Evolutionary conservation across 2,113 vertebrate species (phyloP), one percentile per base, ranked within the genome.

Genomic region (Pica pica): DNA sequence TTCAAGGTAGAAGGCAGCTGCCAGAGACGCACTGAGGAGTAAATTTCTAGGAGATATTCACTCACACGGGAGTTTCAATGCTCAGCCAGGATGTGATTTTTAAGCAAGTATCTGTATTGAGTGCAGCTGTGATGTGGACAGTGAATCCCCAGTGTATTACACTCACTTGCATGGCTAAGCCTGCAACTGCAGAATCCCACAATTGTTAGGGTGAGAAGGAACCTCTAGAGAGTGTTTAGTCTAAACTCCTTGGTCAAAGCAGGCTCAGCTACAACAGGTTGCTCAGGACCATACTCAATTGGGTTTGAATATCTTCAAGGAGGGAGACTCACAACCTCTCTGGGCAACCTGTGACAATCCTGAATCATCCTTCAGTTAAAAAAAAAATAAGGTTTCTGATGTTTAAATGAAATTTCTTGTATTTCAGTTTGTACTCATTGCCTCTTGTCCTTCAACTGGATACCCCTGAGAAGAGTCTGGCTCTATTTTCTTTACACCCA

Each of bases 51-150:
- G 31, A 1, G 2, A 53, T 87, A 63, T 5, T 90, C 41, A 61
- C 24, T 41, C 0, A 0, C 8, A 31, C 0, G 69, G 30, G 26
- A 68, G 17, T 87, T 55, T 46, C 33, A 52, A 75, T 49, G n/a
- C 28, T 41, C 31, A 52, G 21, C 31, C 35, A 59, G 42, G 24
- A 78, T 50, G 10, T 5, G 8, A 33, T 67, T 87, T 87, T 87
- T 42, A 71, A 79, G 16, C 18, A 27, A 15, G 8, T 57, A 14
- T 78, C 21, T 56, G 23, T 52, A 64, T 8, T 44, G 65, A 75
- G 21, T 56, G 30, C 18, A 74, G 69, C 47, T 24, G 17, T 74
- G 46, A 20, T 59, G 46, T 2, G 10, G 27, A 63, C 11, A 76
- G 39, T 57, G 42, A 90, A 73, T 56, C 31, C 23, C 28, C n/a